Evolutionary conservation across 2,888 invertebrate species (phyloP), one percentile per base, ranked within the genome.

Genomic region (Eubasilissa splendida): DNA sequence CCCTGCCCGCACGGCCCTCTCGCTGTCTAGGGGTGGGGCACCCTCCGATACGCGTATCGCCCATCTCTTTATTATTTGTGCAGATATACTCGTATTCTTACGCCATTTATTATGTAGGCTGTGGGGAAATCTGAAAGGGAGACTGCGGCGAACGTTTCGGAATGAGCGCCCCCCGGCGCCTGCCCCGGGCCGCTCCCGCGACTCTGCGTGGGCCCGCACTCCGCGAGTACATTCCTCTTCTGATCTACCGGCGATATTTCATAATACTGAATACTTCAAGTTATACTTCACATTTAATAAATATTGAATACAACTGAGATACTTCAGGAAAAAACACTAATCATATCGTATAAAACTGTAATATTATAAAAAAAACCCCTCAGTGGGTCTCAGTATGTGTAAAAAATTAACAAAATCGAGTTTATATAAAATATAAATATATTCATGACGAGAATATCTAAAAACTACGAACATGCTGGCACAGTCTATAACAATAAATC

Each of bases 1-100:
- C 89, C 89, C 89, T 89, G 89, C 89, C 88, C 85, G 87, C 86
- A 88, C 87, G 87, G 88, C 54, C 10, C 54, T 54, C 54, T 54
- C 2, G 22, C 22, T 22, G 22, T 58, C 53, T 31, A 84, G 85
- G 56, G 68, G 70, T 88, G 88, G 89, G 88, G 88, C 88, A 83
- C 85, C 87, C 76, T 71, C 76, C 79, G 74, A 60, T 73, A 59
- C 76, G 76, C 76, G 75, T 80, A 63, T 76, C 81, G 74, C 76
- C 75, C 80, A 76, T 77, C 81, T 80, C 83, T 80, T 81, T 80
- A 82, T 82, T 83, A 81, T 83, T 83, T 82, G 80, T 80, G 83
- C 83, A 82, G 82, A 82, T 83, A 80, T 80, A 81, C 83, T 81
- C 78, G 80, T 82, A 83, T 81, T 83, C 83, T 81, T 82, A 81